A percentile compares a stretch with the other conserved stretches of the same genome.
phyloP scores from a whole-genome alignment of 2,113 vertebrate species.

The Corvus cornix region DNA sequence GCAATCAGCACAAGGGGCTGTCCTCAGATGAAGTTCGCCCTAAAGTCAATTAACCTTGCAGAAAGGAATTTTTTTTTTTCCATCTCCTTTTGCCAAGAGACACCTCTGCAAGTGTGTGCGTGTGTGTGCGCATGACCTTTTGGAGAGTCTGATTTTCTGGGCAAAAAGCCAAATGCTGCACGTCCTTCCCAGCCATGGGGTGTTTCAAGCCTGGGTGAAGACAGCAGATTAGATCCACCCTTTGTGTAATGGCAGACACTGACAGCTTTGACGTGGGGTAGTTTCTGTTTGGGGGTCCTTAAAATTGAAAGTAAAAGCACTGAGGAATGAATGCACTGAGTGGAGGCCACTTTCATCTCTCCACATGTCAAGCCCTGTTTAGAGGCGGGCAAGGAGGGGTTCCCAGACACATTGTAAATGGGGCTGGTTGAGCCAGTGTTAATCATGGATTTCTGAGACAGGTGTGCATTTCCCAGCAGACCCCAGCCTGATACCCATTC shows the following conservation, averaged over 20 bases:
- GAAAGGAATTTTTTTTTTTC: neutral
- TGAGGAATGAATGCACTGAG: neutral
- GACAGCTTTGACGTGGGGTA: fast-evolving
- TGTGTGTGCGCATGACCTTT: constrained; percentile 14
- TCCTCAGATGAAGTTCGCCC: constrained; percentile 46
- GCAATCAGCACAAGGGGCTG: constrained; percentile 13
- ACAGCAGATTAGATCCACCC: neutral
- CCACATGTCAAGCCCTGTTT: neutral
- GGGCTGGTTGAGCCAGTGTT: neutral
- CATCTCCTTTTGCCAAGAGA: constrained; percentile 4
- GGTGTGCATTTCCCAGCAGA: neutral
- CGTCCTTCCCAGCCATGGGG: constrained; percentile 23
- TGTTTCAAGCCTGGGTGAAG: neutral
- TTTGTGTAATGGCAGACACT: neutral
- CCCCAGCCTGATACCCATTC: neutral
- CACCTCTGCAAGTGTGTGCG: neutral
- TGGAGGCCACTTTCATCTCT: neutral
- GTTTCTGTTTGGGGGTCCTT: neutral
- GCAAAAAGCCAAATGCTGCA: constrained; percentile 69
- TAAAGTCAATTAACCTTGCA: constrained; percentile 68
- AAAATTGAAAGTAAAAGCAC: neutral
- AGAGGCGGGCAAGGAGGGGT: fast-evolving
- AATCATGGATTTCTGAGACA: neutral
- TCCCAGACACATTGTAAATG: neutral
- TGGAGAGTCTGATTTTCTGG: constrained; percentile 66